These are phyloP conservation scores for Eucera pruinosa DNA, from an alignment of 2,888 invertebrate species.

Conservation along the genomic window DNA sequence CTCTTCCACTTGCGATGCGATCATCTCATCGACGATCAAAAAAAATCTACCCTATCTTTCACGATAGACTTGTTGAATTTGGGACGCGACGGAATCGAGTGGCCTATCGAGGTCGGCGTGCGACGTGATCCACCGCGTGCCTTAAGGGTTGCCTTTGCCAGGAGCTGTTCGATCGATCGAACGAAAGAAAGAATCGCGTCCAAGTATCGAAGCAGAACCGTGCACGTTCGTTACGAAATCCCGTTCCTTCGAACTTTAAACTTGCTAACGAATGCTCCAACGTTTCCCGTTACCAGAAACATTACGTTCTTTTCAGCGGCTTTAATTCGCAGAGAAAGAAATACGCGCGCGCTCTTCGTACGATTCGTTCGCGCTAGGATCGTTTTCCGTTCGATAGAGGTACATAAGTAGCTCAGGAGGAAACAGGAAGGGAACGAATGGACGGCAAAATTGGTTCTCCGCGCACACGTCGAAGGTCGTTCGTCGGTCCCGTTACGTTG, in stretches of 20 bases:
- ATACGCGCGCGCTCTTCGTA: too few species aligned
- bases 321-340: not conserved
- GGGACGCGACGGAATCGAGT: too few species aligned
- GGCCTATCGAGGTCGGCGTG: too few species aligned
- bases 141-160: conserved; percentile 18
- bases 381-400: too few species aligned
- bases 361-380: too few species aligned
- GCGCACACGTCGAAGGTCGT: conserved; percentile 58
- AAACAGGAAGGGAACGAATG: not conserved
- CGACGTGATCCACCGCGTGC: too few species aligned
- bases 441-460: conserved; percentile 18
- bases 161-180: conserved; percentile 60
- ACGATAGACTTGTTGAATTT: too few species aligned
- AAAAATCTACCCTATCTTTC: too few species aligned
- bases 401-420: not conserved
- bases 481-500: conserved; percentile 58
- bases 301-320: not conserved
- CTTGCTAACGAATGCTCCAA: conserved; percentile 16
- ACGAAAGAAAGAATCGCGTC: conserved; percentile 24
- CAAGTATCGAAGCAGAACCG: conserved; percentile 49
- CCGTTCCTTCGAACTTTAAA: conserved; percentile 11
- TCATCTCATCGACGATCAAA: too few species aligned
- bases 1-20: too few species aligned
- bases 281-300: conserved; percentile 14
- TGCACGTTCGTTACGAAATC: conserved; percentile 23